phyloP scores from a whole-genome alignment of 2,797 vertebrate genomes.

The Sebastolobus alascanus region DNA sequence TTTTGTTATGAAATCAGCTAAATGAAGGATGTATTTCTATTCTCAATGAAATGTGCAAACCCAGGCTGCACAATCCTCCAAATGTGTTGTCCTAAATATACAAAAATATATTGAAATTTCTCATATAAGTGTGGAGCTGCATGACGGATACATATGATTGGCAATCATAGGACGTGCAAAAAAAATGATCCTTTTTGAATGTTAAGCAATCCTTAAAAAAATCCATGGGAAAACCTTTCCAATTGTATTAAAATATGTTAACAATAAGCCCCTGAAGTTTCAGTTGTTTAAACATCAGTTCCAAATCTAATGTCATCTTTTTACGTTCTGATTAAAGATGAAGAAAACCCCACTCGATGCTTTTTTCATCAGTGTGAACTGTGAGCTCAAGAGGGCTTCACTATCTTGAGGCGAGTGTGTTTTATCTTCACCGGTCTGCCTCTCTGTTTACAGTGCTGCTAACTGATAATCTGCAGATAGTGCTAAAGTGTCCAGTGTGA shows the following conservation, averaged over 20 bases:
- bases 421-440: background rate
- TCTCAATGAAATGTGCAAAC: background rate
- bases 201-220: background rate
- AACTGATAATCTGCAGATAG: slow-evolving; percentile 4
- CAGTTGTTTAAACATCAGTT: background rate
- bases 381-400: background rate
- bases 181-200: background rate
- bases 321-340: background rate
- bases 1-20: accelerated
- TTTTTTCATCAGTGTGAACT: background rate
- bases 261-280: no score
- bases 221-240: accelerated
- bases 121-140: background rate
- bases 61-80: background rate
- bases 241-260: no score
- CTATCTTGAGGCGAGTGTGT: background rate
- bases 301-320: background rate
- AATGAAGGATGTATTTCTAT: background rate
- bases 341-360: background rate
- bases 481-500: background rate
- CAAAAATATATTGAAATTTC: background rate
- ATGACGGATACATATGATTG: background rate
- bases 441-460: slow-evolving; percentile 4
- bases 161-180: background rate
- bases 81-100: background rate